Conservation (phyloP, 2,888 invertebrate genomes). For the Anticlea derivata region DNA sequence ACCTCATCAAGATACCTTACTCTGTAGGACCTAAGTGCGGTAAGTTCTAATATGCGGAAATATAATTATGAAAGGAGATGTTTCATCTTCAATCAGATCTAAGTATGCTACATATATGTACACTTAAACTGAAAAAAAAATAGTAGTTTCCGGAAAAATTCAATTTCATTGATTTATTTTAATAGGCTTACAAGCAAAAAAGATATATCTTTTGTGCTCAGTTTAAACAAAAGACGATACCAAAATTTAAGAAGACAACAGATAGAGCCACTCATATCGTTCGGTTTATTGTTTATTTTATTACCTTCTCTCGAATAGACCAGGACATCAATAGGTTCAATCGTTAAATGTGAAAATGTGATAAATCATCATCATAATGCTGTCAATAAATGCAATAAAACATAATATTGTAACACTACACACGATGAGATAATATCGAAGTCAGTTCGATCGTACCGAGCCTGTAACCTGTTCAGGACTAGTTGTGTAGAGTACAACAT, state of each 20-base stretch:
- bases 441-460: slow-evolving; percentile 20
- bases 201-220: slow-evolving; percentile 9
- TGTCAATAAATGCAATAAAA: slow-evolving; percentile 46
- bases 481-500: slow-evolving; percentile 3
- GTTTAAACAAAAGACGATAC: slow-evolving; percentile 40
- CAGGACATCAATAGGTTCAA: slow-evolving; percentile 54
- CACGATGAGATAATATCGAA: slow-evolving; percentile 28
- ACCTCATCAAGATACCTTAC: slow-evolving; percentile 31
- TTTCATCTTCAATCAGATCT: no score
- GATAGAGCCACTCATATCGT: slow-evolving; percentile 32
- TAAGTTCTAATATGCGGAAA: not conserved
- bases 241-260: slow-evolving; percentile 48
- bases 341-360: slow-evolving; percentile 50
- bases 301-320: slow-evolving; percentile 49
- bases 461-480: slow-evolving; percentile 27
- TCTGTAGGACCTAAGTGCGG: not conserved
- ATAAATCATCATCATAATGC: slow-evolving; percentile 52
- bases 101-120: no score
- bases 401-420: slow-evolving; percentile 40
- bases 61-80: no score
- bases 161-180: no score
- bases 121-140: not conserved
- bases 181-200: not conserved
- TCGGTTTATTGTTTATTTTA: slow-evolving; percentile 58
- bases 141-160: no score